Conservation (phyloP, 2,888 invertebrate genomes). For the Sicus ferrugineus region DNA sequence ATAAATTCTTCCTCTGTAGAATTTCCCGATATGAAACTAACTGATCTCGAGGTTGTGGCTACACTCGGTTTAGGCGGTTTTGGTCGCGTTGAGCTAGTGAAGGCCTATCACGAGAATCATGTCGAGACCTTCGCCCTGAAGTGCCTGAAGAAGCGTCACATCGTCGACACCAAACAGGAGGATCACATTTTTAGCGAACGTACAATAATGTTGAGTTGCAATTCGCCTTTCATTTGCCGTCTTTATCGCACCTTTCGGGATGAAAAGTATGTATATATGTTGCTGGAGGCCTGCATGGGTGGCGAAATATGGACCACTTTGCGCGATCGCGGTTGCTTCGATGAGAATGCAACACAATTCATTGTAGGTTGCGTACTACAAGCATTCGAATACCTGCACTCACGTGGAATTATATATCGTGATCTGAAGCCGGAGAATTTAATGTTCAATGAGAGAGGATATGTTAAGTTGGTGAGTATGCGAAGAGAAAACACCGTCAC, state of each 20-base stretch:
- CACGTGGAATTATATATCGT: constrained; percentile 82
- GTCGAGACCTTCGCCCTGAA: constrained; percentile 80
- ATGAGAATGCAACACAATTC: constrained; percentile 84
- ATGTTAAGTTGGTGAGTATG: constrained; percentile 80
- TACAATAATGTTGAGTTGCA: constrained; percentile 79
- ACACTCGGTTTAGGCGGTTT: constrained; percentile 94
- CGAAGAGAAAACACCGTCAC: too few species aligned
- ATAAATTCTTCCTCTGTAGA: too few species aligned
- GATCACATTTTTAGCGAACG: constrained; percentile 90
- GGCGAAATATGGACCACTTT: constrained; percentile 95
- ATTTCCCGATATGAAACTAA: constrained; percentile 75
- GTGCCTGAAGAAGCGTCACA: constrained; percentile 87
- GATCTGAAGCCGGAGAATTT: constrained; percentile 96
- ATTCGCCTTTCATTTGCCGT: constrained; percentile 68
- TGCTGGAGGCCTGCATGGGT: constrained; percentile 93
- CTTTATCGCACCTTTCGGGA: constrained; percentile 90
- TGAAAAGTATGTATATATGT: constrained; percentile 89
- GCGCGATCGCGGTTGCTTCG: constrained; percentile 83
- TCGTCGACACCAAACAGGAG: constrained; percentile 88
- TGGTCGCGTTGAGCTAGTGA: constrained; percentile 84
- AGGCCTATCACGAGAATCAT: constrained; percentile 67
- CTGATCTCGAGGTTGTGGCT: constrained; percentile 81
- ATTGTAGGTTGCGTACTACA: constrained; percentile 92
- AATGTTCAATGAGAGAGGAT: constrained; percentile 83
- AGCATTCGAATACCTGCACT: constrained; percentile 90